Base-by-base conservation (phyloP, 2,888 invertebrate species). In the Laspeyria flexula region DNA sequence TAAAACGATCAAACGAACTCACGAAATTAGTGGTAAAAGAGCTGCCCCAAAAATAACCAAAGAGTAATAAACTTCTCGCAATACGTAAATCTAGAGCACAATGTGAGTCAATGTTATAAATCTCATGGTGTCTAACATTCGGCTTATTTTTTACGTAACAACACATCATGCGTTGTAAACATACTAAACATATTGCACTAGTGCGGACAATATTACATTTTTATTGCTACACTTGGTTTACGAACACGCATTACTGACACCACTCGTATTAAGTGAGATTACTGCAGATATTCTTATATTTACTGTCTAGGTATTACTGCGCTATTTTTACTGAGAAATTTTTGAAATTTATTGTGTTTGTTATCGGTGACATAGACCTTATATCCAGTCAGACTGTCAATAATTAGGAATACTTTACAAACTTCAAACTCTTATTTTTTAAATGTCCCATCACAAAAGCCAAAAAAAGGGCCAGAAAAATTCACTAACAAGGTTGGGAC, bases 111-210 rank as follows among this genome's bases (percentile, higher is more conserved):
- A 37, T 38, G 15, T 38, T 30, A 62, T 71, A 72, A 79, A 71
- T 62, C 61, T 58, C 44, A 35, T 51, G 40, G 58, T 39, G 45
- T 60, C 49, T 52, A 61, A 55, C 50, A 59, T 65, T 63, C 55
- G 52, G 64, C 65, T 66, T 65, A 73, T 68, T 63, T 72, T 71
- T 73, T 72, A 70, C 74, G 58, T 67, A 76, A 74, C 71, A 55
- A 59, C 62, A 65, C 68, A 67, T 71, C 66, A 46, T 54, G 50
- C 54, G 60, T 65, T 68, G 51, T 60, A 56, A 63, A 49, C 29
- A n/a, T n/a, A n/a, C n/a, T n/a, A n/a, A n/a, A 35, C 39, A 57
- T 57, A 49, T 71, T 56, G 64, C 60, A 41, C 55, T 62, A 57
- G 47, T 58, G 51, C 43, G 55, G 55, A 62, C 63, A 71, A 67